Base-by-base conservation (phyloP, 2,113 vertebrate genomes). In the Anser cygnoides region DNA sequence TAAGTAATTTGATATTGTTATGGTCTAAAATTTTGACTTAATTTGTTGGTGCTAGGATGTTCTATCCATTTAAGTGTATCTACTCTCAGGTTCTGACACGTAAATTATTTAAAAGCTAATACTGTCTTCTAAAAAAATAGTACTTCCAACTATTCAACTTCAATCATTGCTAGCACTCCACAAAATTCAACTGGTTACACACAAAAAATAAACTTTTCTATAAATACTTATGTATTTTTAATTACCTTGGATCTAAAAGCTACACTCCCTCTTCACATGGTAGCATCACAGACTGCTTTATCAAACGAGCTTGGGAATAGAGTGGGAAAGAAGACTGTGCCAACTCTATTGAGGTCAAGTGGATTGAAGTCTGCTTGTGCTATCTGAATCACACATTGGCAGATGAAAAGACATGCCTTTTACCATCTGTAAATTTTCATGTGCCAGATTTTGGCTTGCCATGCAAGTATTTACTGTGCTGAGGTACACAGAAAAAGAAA, bases 311-410 rank as follows among this genome's bases (percentile, higher is more conserved):
- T 71, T 92, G 84, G 89, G 95, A 94, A 28, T 8, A 89, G 70
- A 95, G 86, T 44, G 11, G 96, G 94, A 95, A 94, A 88, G 92
- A 84, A 87, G 77, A 90, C 96, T 94, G 95, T 96, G 97, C 86
- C 97, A 97, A 61, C 87, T 94, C 95, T 72, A 76, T 23, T 94
- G 97, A 89, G 66, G 98, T 97, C 98, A 97, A 97, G 98, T 89
- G 96, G 95, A 96, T 94, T 95, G 94, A 95, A 97, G 86, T 97
- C 96, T 92, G 97, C 96, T 97, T 97, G 70, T 87, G 97, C 94
- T 95, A 90, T 97, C 89, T 96, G 97, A 97, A 97, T 95, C 95
- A 87, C 87, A 90, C 91, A 52, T 29, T 91, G 95, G 94, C 97
- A 97, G 97, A 93, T 96, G 97, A 93, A 92, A 83, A 97, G 93